Evolutionary conservation across 37 sponge, comb jelly and placozoan species (phyloP).

Genomic region (Spongilla lacustris): DNA sequence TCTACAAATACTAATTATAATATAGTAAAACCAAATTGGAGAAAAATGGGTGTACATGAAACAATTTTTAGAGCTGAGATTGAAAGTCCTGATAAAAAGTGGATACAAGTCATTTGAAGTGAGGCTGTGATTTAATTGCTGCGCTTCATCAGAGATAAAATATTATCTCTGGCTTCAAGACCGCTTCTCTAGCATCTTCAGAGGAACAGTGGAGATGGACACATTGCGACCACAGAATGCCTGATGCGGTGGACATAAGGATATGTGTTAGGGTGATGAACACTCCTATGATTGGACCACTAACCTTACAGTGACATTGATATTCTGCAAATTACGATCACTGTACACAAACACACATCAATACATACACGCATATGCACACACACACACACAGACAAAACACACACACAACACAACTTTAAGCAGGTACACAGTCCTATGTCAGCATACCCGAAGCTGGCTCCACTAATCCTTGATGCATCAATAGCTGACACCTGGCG

Average conservation of each 20-base stretch:
- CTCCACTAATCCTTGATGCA: constrained; percentile 58
- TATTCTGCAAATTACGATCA: constrained; percentile 32
- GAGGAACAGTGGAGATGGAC: constrained; percentile 68
- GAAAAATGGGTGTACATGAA: background rate
- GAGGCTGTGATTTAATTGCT: background rate
- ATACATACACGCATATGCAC: constrained; percentile 5
- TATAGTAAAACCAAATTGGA: background rate
- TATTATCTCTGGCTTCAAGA: too few species aligned
- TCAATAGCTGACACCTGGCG: constrained; percentile 48
- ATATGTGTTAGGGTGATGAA: background rate
- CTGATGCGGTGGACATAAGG: constrained; percentile 16
- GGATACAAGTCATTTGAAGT: background rate
- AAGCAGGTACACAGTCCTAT: background rate
- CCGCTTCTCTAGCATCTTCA: constrained; percentile 45
- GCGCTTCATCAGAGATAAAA: background rate
- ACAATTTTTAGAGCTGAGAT: background rate
- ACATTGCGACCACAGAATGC: constrained; percentile 82
- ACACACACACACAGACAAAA: constrained; percentile 10
- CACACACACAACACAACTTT: background rate
- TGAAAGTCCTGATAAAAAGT: background rate
- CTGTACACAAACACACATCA: constrained; percentile 14
- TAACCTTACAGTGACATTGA: constrained; percentile 69
- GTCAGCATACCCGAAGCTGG: constrained; percentile 34
- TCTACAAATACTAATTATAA: too few species aligned
- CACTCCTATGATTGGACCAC: too few species aligned